Conservation (phyloP, 2,888 invertebrate species). For the Coelogynopora nodosa region DNA sequence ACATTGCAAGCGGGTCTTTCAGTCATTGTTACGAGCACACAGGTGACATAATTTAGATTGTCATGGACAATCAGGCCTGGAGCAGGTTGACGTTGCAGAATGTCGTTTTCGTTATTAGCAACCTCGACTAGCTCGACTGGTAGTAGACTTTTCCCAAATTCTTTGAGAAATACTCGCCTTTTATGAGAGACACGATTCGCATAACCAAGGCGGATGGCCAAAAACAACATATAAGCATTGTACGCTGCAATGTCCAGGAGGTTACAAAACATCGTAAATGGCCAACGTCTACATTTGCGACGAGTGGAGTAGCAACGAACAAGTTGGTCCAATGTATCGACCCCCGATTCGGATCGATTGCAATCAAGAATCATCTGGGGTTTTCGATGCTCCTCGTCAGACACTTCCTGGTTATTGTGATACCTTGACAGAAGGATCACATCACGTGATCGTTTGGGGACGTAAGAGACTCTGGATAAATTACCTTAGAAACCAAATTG, state of each 20-base stretch:
- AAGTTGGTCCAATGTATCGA: not conserved
- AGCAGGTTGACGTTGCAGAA: not conserved
- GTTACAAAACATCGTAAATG: not conserved
- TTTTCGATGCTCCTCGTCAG: not conserved
- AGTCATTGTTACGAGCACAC: not conserved
- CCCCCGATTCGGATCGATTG: not conserved
- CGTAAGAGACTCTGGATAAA: not conserved
- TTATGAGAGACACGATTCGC: not conserved
- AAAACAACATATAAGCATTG: not conserved
- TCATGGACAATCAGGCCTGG: not conserved
- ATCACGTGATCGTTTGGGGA: slow-evolving; percentile 7
- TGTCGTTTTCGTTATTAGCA: not conserved
- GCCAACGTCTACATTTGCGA: not conserved
- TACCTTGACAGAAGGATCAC: not conserved
- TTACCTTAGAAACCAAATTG: not conserved
- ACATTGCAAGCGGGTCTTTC: not conserved
- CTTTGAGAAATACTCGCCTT: not conserved
- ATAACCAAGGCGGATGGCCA: not conserved
- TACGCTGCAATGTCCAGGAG: not conserved
- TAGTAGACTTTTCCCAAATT: not conserved
- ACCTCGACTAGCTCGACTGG: too few relatives aligned
- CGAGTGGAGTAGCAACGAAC: not conserved
- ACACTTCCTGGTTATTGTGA: not conserved
- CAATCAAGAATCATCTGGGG: not conserved
- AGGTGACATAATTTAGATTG: not conserved